Conservation (phyloP, 2,888 invertebrate genomes). For the Nudaria mundana region DNA sequence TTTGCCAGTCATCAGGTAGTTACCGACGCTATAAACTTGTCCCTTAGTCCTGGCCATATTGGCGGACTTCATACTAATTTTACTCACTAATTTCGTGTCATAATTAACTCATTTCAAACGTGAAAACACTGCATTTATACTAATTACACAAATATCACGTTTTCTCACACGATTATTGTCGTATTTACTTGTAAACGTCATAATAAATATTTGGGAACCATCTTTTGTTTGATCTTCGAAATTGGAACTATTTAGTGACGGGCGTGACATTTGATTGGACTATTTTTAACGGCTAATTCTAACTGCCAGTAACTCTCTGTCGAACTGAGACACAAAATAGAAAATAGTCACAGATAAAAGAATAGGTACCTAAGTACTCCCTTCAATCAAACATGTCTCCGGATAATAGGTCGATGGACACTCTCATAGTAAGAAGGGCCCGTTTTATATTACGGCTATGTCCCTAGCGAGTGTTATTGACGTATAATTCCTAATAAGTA, state of each 20-base stretch:
- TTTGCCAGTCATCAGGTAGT: constrained; percentile 86
- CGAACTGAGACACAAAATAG: constrained; percentile 29
- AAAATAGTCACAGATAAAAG: too few species aligned
- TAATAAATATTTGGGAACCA: constrained; percentile 49
- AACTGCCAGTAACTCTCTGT: constrained; percentile 32
- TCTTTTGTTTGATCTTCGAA: constrained; percentile 69
- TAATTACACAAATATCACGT: constrained; percentile 30
- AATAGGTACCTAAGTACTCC: too few species aligned
- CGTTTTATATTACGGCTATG: too few species aligned
- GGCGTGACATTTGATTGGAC: constrained; percentile 60
- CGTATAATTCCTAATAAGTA: too few species aligned
- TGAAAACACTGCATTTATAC: constrained; percentile 26
- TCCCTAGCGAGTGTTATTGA: too few species aligned
- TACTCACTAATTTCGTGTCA: constrained; percentile 59
- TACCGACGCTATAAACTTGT: constrained; percentile 83
- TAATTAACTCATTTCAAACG: constrained; percentile 44
- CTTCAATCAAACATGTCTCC: too few species aligned
- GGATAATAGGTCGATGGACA: too few species aligned
- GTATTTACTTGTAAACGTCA: constrained; percentile 60
- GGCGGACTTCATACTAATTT: constrained; percentile 48
- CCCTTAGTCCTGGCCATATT: constrained; percentile 56
- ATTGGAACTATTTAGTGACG: constrained; percentile 57
- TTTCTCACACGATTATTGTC: constrained; percentile 41
- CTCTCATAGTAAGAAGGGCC: too few species aligned
- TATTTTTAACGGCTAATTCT: constrained; percentile 58